Base-by-base conservation (phyloP, 1,140 invertebrate species). In the Zaprionus kolodkinae region DNA sequence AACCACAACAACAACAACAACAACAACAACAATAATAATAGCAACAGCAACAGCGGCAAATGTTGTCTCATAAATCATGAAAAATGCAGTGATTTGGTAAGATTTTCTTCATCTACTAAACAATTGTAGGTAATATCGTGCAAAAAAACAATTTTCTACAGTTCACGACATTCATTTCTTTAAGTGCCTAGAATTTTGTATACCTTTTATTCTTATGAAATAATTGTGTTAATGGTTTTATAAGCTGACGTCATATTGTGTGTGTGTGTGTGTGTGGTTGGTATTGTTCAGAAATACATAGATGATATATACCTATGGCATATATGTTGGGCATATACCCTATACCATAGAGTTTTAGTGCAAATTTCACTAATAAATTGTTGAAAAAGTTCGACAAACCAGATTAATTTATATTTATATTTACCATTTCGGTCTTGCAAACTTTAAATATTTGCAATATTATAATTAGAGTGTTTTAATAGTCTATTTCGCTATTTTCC, bases 51-150 rank as follows among this genome's bases (percentile, higher is more conserved):
- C 43, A 54, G 43, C 48, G 45, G 21, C 9, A 81, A 84, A 48
- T 76, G 70, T 50, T 72, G 76, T 67, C 38, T 62, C 10, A 27
- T 81, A 6, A 79, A 74, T 62, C 72, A 75, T 61, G 81, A 76
- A 59, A 88, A 85, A 36, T 79, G 79, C 61, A 87, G 56, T 25
- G 88, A 91, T 68, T 71, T 77, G 81, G 88, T 91, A 80, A 91
- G 88, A 64, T 80, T 55, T 45, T 56, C 7, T 38, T 36, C 21
- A 13, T 35, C 21, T 38, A 40, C 33, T 68, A 57, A 45, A 64
- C 17, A 78, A 50, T 30, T 63, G 33, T 35, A 35, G 35, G 3
- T 30, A 15, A 68, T 6, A 17, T 67, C 72, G 70, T 72, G 63
- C 43, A 33, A n/a, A 59, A 62, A 43, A n/a, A n/a, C 3, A 60